Evolutionary conservation across 2,888 invertebrate species (phyloP).

Genomic region (Rhagium mordax): DNA sequence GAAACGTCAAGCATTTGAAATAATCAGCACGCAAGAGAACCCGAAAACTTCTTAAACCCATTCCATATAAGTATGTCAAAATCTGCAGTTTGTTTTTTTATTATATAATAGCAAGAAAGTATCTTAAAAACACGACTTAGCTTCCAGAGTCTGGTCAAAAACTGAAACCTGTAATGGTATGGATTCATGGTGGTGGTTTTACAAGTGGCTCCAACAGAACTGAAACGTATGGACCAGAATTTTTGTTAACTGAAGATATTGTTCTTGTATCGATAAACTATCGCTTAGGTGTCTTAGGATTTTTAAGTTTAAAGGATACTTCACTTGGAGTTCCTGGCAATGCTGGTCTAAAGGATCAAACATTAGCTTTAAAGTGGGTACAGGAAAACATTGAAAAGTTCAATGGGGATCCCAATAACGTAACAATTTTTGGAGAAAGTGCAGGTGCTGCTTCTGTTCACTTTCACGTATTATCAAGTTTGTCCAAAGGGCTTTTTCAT

Average conservation of each 20-base stretch:
- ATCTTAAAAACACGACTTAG: no score
- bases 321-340: conserved; percentile 71
- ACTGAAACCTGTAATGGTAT: no score
- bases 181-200: conserved; percentile 72
- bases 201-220: conserved; percentile 66
- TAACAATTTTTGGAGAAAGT: conserved; percentile 72
- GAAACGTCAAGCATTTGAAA: no score
- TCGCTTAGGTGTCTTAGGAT: conserved; percentile 71
- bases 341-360: conserved; percentile 72
- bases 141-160: conserved; percentile 8
- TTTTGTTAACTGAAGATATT: conserved; percentile 70
- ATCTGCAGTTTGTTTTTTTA: no score
- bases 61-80: no score
- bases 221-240: conserved; percentile 67
- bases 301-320: conserved; percentile 69
- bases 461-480: conserved; percentile 70
- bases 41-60: no score
- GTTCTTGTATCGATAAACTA: conserved; percentile 71
- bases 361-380: conserved; percentile 71
- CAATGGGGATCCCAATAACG: conserved; percentile 71
- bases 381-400: conserved; percentile 70
- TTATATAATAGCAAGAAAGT: no score
- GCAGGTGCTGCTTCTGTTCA: conserved; percentile 71
- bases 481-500: conserved; percentile 63
- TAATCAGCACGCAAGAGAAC: no score